phyloP scores from a whole-genome alignment of 2,888 invertebrate species.

The Orchestes rusci region DNA sequence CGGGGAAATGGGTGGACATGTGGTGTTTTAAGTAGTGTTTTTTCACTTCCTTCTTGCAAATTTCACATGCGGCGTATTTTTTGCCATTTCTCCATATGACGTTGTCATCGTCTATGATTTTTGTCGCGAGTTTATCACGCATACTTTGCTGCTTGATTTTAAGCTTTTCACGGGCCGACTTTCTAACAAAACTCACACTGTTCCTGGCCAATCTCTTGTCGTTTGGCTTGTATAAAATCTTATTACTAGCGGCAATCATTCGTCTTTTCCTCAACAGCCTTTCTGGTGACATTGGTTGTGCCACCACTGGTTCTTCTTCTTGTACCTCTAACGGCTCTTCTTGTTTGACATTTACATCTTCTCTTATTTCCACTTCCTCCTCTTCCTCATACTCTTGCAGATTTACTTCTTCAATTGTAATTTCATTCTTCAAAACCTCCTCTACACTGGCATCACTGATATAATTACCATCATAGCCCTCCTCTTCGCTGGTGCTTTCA shows the following conservation, averaged over 20 bases:
- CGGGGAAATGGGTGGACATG: slow-evolving; percentile 26
- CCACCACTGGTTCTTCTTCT: slow-evolving; percentile 8
- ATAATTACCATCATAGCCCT: slow-evolving; percentile 4
- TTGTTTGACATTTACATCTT: not conserved
- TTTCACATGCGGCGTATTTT: slow-evolving; percentile 25
- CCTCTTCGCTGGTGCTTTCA: slow-evolving; percentile 17
- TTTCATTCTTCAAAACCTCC: slow-evolving; percentile 6
- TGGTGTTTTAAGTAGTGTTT: slow-evolving; percentile 27
- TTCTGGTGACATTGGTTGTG: slow-evolving; percentile 8
- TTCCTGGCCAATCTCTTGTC: too few species aligned
- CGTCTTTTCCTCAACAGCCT: slow-evolving; percentile 15
- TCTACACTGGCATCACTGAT: not conserved
- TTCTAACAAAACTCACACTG: slow-evolving; percentile 19
- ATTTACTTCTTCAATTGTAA: slow-evolving; percentile 8
- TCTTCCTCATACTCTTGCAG: slow-evolving; percentile 3
- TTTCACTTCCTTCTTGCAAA: slow-evolving; percentile 27
- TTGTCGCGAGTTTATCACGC: too few species aligned
- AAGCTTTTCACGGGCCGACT: slow-evolving; percentile 16
- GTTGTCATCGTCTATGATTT: too few species aligned
- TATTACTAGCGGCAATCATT: slow-evolving; percentile 18
- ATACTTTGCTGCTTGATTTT: too few species aligned
- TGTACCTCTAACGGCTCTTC: slow-evolving; percentile 7
- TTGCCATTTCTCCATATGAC: slow-evolving; percentile 17
- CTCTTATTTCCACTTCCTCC: not conserved
- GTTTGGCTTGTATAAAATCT: slow-evolving; percentile 14